A percentile compares a stretch with the other conserved stretches of the same genome.
phyloP scores from a whole-genome alignment of 1,140 invertebrate species.

The Zaprionus tsacasi region DNA sequence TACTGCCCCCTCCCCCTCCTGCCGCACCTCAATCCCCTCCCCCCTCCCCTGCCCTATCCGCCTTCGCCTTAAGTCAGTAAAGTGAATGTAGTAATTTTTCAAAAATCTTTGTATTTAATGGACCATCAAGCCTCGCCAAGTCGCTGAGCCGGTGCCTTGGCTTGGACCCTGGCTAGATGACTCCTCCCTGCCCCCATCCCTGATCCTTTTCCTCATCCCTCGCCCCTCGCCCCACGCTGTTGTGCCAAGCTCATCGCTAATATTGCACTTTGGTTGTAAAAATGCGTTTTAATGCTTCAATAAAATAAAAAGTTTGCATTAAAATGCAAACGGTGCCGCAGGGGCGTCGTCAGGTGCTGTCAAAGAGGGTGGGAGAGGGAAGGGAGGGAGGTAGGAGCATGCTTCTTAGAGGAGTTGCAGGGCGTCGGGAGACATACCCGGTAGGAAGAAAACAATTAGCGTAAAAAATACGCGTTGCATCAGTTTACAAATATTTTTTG shows the following conservation, averaged over 20 bases:
- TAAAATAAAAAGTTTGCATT: slow-evolving; percentile 84
- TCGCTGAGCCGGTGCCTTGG: slow-evolving; percentile 1
- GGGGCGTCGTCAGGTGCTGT: neutral
- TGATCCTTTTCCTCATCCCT: neutral
- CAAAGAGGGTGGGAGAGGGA: neutral
- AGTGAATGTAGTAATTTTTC: slow-evolving; percentile 79
- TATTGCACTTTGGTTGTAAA: slow-evolving; percentile 80
- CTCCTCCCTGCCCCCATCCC: neutral
- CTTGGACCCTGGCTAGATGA: slow-evolving; percentile 56
- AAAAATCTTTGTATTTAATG: slow-evolving; percentile 84
- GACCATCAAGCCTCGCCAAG: slow-evolving; percentile 70
- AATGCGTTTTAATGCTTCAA: slow-evolving; percentile 84
- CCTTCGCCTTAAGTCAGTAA: slow-evolving; percentile 47
- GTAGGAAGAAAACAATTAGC: slow-evolving; percentile 76
- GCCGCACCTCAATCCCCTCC: neutral
- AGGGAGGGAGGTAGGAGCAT: no score
- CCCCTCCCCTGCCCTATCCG: neutral
- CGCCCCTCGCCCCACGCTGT: neutral
- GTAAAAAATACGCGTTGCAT: slow-evolving; percentile 64
- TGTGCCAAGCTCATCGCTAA: slow-evolving; percentile 54
- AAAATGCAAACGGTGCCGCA: slow-evolving; percentile 46
- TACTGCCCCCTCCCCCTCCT: neutral
- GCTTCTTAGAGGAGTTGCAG: neutral
- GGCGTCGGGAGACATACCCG: neutral
- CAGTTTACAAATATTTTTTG: slow-evolving; percentile 54